Percentiles rank a stretch among this genome's conserved stretches.
Conservation (phyloP, 2,888 invertebrate genomes). For the Oxyteleia sp. region DNA sequence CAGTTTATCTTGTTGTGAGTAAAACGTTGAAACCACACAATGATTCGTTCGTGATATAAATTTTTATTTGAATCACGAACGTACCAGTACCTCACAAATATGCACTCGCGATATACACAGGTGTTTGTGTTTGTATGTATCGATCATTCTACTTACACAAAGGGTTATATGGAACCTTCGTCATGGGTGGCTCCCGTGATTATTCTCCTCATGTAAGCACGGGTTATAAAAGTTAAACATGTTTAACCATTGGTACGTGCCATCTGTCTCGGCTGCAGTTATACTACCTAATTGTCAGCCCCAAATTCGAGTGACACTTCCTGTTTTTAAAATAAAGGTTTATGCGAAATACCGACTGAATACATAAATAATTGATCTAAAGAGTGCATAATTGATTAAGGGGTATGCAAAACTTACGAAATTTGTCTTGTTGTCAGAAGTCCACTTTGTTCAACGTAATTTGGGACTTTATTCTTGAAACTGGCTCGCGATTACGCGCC, state of each 20-base stretch:
- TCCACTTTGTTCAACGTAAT: too few relatives aligned
- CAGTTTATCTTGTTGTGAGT: background rate
- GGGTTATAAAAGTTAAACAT: slow-evolving; percentile 85
- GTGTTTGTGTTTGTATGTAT: slow-evolving; percentile 63
- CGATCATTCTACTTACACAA: slow-evolving; percentile 65
- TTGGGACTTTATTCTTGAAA: too few relatives aligned
- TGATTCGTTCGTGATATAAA: slow-evolving; percentile 7
- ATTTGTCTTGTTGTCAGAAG: too few relatives aligned
- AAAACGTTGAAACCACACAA: slow-evolving; percentile 17
- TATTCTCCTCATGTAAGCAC: slow-evolving; percentile 85
- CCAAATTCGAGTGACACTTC: slow-evolving; percentile 62
- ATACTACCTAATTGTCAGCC: slow-evolving; percentile 75
- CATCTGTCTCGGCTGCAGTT: slow-evolving; percentile 76
- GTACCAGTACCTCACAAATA: slow-evolving; percentile 52
- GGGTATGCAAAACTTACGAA: too few relatives aligned
- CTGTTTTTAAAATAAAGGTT: slow-evolving; percentile 18
- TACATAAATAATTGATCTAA: too few relatives aligned
- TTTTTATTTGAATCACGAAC: slow-evolving; percentile 57
- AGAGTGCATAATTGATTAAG: too few relatives aligned
- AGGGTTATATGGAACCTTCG: slow-evolving; percentile 67
- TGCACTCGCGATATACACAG: slow-evolving; percentile 37
- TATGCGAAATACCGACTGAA: too few relatives aligned
- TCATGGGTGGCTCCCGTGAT: slow-evolving; percentile 84
- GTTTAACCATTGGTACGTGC: slow-evolving; percentile 83
- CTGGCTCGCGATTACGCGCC: too few relatives aligned